These are phyloP conservation scores for Cheilosia grossa DNA, from an alignment of 2,888 invertebrate genomes.

Conservation along the genomic window DNA sequence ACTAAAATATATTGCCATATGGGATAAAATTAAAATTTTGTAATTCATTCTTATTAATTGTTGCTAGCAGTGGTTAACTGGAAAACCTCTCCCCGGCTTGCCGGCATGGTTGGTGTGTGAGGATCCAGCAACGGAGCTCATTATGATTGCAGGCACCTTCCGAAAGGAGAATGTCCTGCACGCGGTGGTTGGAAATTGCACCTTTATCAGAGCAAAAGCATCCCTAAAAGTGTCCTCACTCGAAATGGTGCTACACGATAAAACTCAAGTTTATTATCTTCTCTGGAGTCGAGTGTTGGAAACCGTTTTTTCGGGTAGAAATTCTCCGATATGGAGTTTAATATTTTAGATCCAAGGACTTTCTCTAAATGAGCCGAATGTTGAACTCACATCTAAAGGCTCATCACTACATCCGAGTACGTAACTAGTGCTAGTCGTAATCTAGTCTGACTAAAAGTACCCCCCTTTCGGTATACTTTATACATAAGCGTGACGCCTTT, in stretches of 20 bases:
- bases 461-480: neutral
- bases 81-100: conserved; percentile 2
- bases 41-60: conserved; percentile 68
- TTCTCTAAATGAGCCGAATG: neutral
- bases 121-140: conserved; percentile 32
- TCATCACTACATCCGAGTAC: neutral
- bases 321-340: no score
- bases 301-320: neutral
- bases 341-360: no score
- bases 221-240: no score
- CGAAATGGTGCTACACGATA: conserved; percentile 1
- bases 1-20: conserved; percentile 46
- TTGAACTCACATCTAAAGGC: neutral
- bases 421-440: neutral
- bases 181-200: conserved; percentile 6
- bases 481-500: neutral
- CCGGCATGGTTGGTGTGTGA: neutral
- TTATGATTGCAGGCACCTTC: conserved; percentile 40
- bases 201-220: neutral
- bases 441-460: conserved; percentile 15
- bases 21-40: conserved; percentile 55
- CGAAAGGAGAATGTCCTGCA: conserved; percentile 14
- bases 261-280: conserved; percentile 6
- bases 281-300: neutral
- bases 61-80: conserved; percentile 13